Conservation (phyloP, 2,888 invertebrate species). For the Prosopocoilus inquinatus region DNA sequence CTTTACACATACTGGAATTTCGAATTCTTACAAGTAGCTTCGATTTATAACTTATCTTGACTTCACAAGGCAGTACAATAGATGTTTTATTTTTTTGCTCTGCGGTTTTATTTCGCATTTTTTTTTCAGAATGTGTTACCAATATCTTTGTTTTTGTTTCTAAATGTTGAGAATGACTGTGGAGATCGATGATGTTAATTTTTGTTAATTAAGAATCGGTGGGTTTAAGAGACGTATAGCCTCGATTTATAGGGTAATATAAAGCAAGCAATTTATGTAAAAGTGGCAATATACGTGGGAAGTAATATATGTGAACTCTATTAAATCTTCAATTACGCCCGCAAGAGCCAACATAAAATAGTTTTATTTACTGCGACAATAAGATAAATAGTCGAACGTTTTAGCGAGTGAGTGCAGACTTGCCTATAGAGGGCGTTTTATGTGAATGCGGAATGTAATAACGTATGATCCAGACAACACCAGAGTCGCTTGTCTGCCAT, state of each 20-base stretch:
- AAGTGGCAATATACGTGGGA: slow-evolving; percentile 2
- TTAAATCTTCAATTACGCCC: slow-evolving; percentile 9
- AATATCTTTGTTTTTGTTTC: too few relatives aligned
- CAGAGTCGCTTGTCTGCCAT: slow-evolving; percentile 29
- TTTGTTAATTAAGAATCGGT: too few relatives aligned
- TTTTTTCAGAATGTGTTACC: too few relatives aligned
- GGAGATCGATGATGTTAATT: too few relatives aligned
- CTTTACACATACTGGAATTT: too few relatives aligned
- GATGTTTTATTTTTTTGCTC: too few relatives aligned
- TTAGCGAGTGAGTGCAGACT: slow-evolving; percentile 35
- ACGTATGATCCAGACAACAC: slow-evolving; percentile 37
- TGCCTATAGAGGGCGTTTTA: slow-evolving; percentile 34
- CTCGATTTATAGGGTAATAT: neutral
- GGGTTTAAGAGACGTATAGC: too few relatives aligned
- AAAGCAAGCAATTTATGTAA: neutral
- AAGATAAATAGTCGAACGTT: slow-evolving; percentile 30
- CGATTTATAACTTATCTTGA: too few relatives aligned
- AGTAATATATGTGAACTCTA: slow-evolving; percentile 6
- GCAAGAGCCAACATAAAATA: slow-evolving; percentile 5
- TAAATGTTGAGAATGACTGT: too few relatives aligned
- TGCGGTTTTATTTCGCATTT: too few relatives aligned
- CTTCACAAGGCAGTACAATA: too few relatives aligned
- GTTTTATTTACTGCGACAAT: slow-evolving; percentile 10
- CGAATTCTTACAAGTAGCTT: too few relatives aligned
- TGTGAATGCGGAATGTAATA: slow-evolving; percentile 40